phyloP scores from a whole-genome alignment of 2,113 vertebrate genomes.

The Tor tambroides region DNA sequence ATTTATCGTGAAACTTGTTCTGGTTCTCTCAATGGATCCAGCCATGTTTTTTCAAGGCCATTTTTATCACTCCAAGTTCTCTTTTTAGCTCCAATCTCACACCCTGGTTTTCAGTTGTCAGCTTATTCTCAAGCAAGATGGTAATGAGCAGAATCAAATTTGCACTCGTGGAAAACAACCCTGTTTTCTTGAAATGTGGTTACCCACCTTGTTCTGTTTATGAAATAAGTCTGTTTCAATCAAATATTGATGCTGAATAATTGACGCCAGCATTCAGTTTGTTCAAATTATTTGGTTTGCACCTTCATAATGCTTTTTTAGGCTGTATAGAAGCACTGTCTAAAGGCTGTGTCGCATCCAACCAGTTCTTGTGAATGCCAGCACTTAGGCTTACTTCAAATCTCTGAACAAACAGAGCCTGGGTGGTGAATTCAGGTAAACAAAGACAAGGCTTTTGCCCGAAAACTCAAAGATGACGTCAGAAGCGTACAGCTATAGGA shows the following conservation, averaged over 20 bases:
- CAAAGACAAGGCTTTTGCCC: neutral
- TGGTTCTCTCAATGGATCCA: neutral
- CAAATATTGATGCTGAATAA: neutral
- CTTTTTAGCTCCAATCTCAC: constrained; percentile 21
- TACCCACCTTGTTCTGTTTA: neutral
- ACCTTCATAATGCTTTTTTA: neutral
- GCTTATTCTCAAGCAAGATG: constrained; percentile 6
- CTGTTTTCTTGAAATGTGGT: neutral
- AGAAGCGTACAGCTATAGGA: neutral
- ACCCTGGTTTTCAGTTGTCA: neutral
- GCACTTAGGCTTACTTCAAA: constrained; percentile 12
- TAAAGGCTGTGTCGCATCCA: neutral
- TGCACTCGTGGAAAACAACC: neutral
- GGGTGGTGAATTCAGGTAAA: neutral
- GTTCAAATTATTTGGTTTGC: neutral
- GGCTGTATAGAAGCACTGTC: neutral
- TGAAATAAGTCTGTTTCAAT: constrained; percentile 6
- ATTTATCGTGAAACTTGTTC: too few relatives aligned
- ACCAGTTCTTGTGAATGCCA: neutral
- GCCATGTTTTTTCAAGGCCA: neutral
- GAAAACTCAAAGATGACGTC: constrained; percentile 1
- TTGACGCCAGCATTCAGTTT: neutral
- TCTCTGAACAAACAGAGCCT: neutral
- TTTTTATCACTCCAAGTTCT: neutral
- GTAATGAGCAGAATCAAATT: constrained; percentile 25